A percentile compares a stretch with the other conserved stretches of the same genome.
Conservation (phyloP, 2,888 invertebrate genomes). For the Habroteleia sp. region DNA sequence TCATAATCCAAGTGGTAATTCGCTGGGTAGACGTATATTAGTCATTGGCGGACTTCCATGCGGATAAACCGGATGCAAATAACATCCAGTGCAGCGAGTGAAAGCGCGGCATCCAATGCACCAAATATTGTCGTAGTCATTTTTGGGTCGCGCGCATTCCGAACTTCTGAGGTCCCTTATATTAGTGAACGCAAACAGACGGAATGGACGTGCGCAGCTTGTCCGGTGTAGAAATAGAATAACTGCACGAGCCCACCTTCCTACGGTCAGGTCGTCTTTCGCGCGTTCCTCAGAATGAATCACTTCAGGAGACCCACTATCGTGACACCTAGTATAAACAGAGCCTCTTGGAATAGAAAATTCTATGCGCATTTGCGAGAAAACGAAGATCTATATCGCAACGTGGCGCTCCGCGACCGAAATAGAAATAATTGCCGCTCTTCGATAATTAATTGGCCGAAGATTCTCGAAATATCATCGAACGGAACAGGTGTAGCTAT, state of each 20-base stretch:
- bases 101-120: constrained; percentile 10
- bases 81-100: too few species aligned
- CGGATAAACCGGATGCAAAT: constrained; percentile 17
- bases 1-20: constrained; percentile 19
- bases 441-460: constrained; percentile 46
- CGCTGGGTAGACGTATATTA: constrained; percentile 1
- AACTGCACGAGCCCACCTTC: constrained; percentile 54
- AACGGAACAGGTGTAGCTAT: constrained; percentile 38
- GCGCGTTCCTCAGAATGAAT: constrained; percentile 63
- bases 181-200: constrained; percentile 77
- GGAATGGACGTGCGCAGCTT: constrained; percentile 71
- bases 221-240: constrained; percentile 77
- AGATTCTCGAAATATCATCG: constrained; percentile 45
- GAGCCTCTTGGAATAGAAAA: constrained; percentile 49
- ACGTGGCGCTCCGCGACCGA: constrained; percentile 26
- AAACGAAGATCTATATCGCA: constrained; percentile 31
- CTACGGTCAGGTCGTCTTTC: constrained; percentile 60
- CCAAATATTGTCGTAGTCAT: constrained; percentile 45
- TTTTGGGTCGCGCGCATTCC: constrained; percentile 46
- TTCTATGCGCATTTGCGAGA: constrained; percentile 14
- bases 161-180: constrained; percentile 67
- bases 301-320: constrained; percentile 59
- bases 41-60: constrained; percentile 14
- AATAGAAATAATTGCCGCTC: constrained; percentile 55
- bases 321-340: constrained; percentile 58